phyloP scores from a whole-genome alignment of 1,140 invertebrate genomes.

The Brachystomella parvula region DNA sequence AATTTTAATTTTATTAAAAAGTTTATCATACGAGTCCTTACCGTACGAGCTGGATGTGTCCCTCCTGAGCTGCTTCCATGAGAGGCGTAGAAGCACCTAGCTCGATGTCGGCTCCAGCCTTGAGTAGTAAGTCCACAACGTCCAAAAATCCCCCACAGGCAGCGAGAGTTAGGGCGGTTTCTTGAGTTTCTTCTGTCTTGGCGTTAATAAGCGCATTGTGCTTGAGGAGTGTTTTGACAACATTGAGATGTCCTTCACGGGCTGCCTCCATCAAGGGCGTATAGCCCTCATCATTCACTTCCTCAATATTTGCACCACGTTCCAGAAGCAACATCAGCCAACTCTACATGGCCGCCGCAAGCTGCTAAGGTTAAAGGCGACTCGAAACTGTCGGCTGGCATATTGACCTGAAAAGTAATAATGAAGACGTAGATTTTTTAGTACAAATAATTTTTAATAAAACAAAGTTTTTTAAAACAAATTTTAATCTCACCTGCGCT shows the following conservation, averaged over 20 bases:
- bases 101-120: conserved; percentile 90
- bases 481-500: conserved; percentile 70
- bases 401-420: conserved; percentile 65
- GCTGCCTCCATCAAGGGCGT: conserved; percentile 99
- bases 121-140: conserved; percentile 93
- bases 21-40: conserved; percentile 40
- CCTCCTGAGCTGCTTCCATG: conserved; percentile 97
- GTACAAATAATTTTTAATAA: too few relatives aligned
- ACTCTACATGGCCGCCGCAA: conserved; percentile 94
- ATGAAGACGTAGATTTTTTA: too few relatives aligned
- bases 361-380: conserved; percentile 95
- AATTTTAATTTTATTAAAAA: conserved; percentile 15
- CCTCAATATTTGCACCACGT: conserved; percentile 95
- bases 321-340: conserved; percentile 91
- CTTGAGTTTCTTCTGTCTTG: conserved; percentile 96
- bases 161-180: conserved; percentile 91
- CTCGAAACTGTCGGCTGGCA: conserved; percentile 99
- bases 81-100: conserved; percentile 92
- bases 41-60: conserved; percentile 85
- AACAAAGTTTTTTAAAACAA: too few relatives aligned
- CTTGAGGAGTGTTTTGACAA: conserved; percentile 86
- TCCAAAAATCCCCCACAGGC: conserved; percentile 96
- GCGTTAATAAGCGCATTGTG: conserved; percentile 96
- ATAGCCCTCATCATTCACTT: conserved; percentile 99
- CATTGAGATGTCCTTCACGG: conserved; percentile 94